Evolutionary conservation across 2,113 vertebrate species (phyloP).

Genomic region (Oenanthe oenanthe): DNA sequence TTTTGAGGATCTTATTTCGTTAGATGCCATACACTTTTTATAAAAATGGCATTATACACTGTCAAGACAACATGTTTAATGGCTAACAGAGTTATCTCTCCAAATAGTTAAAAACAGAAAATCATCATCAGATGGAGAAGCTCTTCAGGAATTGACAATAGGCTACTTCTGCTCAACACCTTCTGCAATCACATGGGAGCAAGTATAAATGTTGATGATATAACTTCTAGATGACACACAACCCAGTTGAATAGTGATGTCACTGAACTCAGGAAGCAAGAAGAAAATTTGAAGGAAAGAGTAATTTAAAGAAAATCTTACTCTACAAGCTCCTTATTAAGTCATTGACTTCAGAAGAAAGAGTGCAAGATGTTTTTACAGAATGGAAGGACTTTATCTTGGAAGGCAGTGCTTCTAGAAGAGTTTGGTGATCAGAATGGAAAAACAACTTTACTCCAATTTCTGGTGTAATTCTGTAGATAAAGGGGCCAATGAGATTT

Average conservation of each 20-base stretch:
- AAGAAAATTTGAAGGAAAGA: too few relatives aligned
- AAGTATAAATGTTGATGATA: background rate
- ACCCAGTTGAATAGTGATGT: background rate
- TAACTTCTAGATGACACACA: background rate
- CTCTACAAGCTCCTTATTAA: background rate
- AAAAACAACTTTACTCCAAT: background rate
- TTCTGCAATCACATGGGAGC: background rate
- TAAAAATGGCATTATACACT: background rate
- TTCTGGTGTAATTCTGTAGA: background rate
- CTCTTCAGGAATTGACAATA: background rate
- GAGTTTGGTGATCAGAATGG: background rate
- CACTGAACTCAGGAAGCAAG: background rate
- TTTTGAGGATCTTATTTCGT: background rate
- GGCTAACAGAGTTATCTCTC: slow-evolving; percentile 8
- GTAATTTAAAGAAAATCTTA: background rate
- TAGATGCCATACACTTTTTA: background rate
- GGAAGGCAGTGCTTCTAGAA: background rate
- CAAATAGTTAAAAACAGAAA: background rate
- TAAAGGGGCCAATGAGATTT: background rate
- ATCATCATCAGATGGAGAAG: slow-evolving; percentile 18
- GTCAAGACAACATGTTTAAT: slow-evolving; percentile 15
- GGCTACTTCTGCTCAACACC: slow-evolving; percentile 15
- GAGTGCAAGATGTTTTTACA: background rate
- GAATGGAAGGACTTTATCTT: background rate
- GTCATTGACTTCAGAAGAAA: background rate